Evolutionary conservation across 2,888 invertebrate genomes (phyloP), one percentile per base, ranked within the genome.

Genomic region (Abrostola tripartita): DNA sequence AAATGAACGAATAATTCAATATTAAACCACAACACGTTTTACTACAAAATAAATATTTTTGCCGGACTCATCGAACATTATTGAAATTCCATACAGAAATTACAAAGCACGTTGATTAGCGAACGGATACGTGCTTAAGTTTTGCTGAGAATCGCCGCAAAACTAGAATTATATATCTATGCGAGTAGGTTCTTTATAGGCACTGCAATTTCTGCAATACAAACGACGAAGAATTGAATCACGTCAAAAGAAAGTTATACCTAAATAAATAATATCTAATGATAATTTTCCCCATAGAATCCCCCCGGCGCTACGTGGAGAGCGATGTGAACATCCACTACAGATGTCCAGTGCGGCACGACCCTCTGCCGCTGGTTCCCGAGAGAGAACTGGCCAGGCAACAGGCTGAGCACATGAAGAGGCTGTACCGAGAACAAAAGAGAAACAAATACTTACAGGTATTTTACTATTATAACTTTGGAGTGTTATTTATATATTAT

Each of bases 321-420:
- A 97, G 98, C 90, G 98, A 98, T 92, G 98, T 98, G 86, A 98
- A 98, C 90, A 98, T 98, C 90, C 98, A 98, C 94, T 98, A 98
- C 95, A 96, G 97, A 88, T 97, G 97, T 75, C 98, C 98, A 66
- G 97, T 98, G 79, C 96, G 98, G 73, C 97, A 97, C 88, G 98
- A 98, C 89, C 97, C 98, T 77, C 97, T 98, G 93, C 98, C 97
- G 79, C 95, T 96, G 78, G 95, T 97, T 77, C 98, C 98, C 81
- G 98, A 99, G 90, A 97, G 98, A 87, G 98, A 99, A 90, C 95
- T 98, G 86, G 97, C 97, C 61, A 95, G 97, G 77, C 96, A 97
- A 81, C 98, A 98, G 93, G 98, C 98, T 56, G 98, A 98, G 88
- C 97, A 97, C 79, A 98, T 98, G 98, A 97, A 97, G 90, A 96